A percentile compares a stretch with the other conserved stretches of the same genome.
Conservation (phyloP, 2,888 invertebrate genomes). For the Apamea sordens region DNA sequence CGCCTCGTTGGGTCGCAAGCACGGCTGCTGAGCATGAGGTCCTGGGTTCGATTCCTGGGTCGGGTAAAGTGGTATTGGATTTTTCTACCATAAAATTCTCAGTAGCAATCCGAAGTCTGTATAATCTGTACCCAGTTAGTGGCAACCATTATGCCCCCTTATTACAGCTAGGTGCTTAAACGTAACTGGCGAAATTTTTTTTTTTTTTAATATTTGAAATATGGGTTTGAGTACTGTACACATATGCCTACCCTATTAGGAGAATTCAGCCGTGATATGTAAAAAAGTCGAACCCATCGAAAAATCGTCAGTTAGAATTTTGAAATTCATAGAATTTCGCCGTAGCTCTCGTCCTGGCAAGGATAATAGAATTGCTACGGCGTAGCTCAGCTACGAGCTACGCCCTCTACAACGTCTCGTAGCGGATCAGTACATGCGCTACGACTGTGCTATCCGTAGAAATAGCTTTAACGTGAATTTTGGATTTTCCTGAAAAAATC, state of each 20-base stretch:
- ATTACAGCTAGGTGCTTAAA: not conserved
- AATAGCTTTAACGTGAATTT: too few relatives aligned
- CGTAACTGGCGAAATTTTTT: not conserved
- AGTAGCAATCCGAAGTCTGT: not conserved
- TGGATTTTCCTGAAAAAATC: not conserved
- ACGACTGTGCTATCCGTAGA: constrained; percentile 8
- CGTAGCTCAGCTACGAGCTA: constrained; percentile 41
- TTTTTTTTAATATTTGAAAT: not conserved
- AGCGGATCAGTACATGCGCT: constrained; percentile 15
- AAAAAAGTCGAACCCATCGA: too few relatives aligned
- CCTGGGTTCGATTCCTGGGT: not conserved
- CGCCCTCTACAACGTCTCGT: constrained; percentile 24
- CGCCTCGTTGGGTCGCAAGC: not conserved
- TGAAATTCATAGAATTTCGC: not conserved
- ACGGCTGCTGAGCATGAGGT: not conserved
- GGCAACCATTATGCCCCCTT: too few relatives aligned
- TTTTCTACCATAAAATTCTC: not conserved
- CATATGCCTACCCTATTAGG: not conserved
- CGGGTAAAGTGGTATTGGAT: not conserved
- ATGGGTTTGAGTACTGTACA: not conserved
- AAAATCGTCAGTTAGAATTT: not conserved
- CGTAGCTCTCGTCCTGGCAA: not conserved
- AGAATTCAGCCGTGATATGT: not conserved
- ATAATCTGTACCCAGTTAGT: not conserved
- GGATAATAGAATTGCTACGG: constrained; percentile 34